Evolutionary conservation across 2,797 vertebrate genomes (phyloP).

Genomic region (Philypnodon macrostomus): DNA sequence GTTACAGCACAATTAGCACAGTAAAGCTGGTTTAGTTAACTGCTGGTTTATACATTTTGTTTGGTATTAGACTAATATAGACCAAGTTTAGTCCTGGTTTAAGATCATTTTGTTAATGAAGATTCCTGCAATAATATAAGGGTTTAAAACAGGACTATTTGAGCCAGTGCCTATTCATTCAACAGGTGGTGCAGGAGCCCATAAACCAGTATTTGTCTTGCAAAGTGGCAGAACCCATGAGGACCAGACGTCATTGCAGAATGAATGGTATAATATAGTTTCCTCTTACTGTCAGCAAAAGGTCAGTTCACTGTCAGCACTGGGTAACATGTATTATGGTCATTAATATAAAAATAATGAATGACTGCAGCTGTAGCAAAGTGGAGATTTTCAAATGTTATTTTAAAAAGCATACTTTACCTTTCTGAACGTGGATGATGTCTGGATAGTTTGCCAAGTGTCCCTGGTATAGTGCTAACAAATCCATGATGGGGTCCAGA

Average conservation of each 20-base stretch:
- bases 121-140: too few species aligned
- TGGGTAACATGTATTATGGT: too few species aligned
- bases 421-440: constrained; percentile 99
- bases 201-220: constrained; percentile 44
- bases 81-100: too few species aligned
- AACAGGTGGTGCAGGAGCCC: constrained; percentile 13
- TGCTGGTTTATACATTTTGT: too few species aligned
- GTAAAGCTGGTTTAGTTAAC: too few species aligned
- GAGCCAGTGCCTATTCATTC: constrained; percentile 3
- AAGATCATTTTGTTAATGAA: too few species aligned
- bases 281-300: background rate
- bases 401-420: constrained; percentile 72
- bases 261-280: background rate
- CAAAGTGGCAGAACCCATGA: constrained; percentile 29
- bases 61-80: too few species aligned
- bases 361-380: too few species aligned
- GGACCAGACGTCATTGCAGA: background rate
- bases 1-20: too few species aligned
- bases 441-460: constrained; percentile 98
- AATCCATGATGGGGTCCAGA: constrained; percentile 92
- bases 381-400: too few species aligned
- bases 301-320: too few species aligned
- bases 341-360: too few species aligned
- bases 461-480: constrained; percentile 94
- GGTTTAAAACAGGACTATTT: constrained; percentile 23